A percentile compares a stretch with the other conserved stretches of the same genome.
Evolutionary conservation across 2,888 invertebrate genomes (phyloP).

Genomic region (Abscondita cerata): DNA sequence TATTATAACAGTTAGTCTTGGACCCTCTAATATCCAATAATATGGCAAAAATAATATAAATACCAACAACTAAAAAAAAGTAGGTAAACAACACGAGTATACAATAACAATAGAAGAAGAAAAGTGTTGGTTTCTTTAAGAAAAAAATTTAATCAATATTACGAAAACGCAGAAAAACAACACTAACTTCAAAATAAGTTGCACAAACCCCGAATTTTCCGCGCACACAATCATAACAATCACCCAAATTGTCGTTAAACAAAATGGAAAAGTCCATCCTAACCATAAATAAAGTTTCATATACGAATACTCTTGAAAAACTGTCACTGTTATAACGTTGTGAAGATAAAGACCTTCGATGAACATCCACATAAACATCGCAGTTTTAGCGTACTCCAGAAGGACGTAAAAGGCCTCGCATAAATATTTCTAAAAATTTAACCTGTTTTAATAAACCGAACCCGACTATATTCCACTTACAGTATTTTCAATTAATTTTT

Average conservation of each 20-base stretch:
- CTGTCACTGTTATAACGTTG: slow-evolving; percentile 79
- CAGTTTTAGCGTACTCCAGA: slow-evolving; percentile 87
- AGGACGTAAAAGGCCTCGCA: slow-evolving; percentile 82
- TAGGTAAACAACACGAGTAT: no score
- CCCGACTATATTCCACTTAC: no score
- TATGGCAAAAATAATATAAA: slow-evolving; percentile 81
- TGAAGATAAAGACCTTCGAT: slow-evolving; percentile 92
- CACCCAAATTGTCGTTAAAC: slow-evolving; percentile 75
- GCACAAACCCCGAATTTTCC: slow-evolving; percentile 48
- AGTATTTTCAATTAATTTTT: slow-evolving; percentile 67
- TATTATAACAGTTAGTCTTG: slow-evolving; percentile 78
- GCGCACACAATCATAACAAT: slow-evolving; percentile 59
- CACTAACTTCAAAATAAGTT: no score
- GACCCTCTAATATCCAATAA: slow-evolving; percentile 93
- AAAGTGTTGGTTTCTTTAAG: no score
- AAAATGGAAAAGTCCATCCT: slow-evolving; percentile 78
- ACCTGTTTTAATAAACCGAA: no score
- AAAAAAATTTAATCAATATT: no score
- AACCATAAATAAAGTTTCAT: slow-evolving; percentile 68
- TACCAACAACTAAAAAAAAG: slow-evolving; percentile 76
- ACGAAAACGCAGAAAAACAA: no score
- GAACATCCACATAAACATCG: slow-evolving; percentile 98
- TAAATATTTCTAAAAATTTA: slow-evolving; percentile 73
- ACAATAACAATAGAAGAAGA: no score
- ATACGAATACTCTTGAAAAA: slow-evolving; percentile 70